Conservation (phyloP, 1,140 invertebrate genomes). For the Drosophila aff. region DNA sequence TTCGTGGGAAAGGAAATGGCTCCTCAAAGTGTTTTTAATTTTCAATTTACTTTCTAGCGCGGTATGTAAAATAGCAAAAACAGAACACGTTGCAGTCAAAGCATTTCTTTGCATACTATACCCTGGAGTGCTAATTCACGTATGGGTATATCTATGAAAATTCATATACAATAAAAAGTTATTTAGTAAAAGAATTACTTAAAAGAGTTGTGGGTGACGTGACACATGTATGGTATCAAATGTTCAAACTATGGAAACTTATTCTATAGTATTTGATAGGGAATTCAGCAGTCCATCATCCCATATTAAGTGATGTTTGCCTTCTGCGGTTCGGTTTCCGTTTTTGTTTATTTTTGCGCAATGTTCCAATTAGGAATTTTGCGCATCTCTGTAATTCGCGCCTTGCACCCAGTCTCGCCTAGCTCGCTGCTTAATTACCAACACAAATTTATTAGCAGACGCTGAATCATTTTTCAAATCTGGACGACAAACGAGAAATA, state of each 20-base stretch:
- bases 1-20: not conserved
- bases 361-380: conserved; percentile 69
- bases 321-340: conserved; percentile 32
- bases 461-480: conserved; percentile 65
- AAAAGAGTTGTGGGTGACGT: too few relatives aligned
- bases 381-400: conserved; percentile 37
- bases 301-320: conserved; percentile 1
- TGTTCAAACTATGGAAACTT: not conserved
- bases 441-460: conserved; percentile 69
- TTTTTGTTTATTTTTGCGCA: conserved; percentile 75
- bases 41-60: conserved; percentile 41
- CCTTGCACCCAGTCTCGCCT: conserved; percentile 5
- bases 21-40: conserved; percentile 41
- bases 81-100: conserved; percentile 8
- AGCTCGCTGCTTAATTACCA: conserved; percentile 59
- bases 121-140: not conserved
- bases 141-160: not conserved
- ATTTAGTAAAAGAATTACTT: not conserved
- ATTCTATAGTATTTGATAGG: not conserved
- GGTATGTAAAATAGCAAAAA: conserved; percentile 50
- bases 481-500: conserved; percentile 53
- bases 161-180: not conserved
- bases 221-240: too few relatives aligned
- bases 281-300: conserved; percentile 12
- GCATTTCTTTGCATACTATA: conserved; percentile 17